phyloP scores from a whole-genome alignment of 2,113 vertebrate genomes.

The Gnathonemus longibarbis region DNA sequence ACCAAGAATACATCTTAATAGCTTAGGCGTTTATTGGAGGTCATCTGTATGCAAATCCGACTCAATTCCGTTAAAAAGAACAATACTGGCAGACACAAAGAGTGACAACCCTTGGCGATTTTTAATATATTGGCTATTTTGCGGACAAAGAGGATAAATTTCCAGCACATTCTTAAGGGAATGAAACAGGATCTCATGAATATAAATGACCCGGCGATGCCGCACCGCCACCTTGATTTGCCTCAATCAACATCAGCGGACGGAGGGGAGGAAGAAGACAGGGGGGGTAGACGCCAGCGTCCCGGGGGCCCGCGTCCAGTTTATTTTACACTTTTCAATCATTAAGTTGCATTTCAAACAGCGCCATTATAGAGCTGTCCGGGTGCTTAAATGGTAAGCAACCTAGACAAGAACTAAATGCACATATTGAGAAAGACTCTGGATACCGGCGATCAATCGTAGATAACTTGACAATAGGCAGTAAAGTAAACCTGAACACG shows the following conservation, averaged over 20 bases:
- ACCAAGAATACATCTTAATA: background rate
- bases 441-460: background rate
- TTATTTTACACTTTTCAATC: background rate
- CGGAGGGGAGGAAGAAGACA: background rate
- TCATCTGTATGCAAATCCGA: background rate
- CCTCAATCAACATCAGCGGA: background rate
- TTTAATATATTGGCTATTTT: background rate
- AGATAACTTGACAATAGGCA: background rate
- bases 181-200: background rate
- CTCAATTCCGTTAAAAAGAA: background rate
- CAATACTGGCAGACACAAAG: background rate
- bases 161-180: background rate
- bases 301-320: background rate
- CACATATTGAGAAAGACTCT: background rate
- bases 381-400: background rate
- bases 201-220: background rate
- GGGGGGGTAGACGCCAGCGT: background rate
- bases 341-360: constrained; percentile 7
- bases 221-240: background rate
- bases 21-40: background rate
- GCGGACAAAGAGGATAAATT: background rate
- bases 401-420: background rate
- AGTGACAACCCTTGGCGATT: background rate
- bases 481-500: background rate
- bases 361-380: background rate